Evolutionary conservation across 2,113 vertebrate genomes (phyloP), one percentile per base, ranked within the genome.

Genomic region (Circaetus cinerascens): DNA sequence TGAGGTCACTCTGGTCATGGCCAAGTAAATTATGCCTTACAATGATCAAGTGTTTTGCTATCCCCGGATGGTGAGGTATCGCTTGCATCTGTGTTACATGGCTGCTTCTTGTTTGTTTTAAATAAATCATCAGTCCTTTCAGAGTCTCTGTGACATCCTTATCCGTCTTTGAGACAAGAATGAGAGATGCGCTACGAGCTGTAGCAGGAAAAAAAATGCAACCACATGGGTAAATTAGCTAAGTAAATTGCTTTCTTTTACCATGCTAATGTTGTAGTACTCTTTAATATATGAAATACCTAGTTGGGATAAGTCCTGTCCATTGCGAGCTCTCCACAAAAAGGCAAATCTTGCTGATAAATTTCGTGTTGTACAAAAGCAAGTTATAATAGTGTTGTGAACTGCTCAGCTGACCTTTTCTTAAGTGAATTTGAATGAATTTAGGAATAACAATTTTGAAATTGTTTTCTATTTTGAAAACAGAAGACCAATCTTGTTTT

Each of bases 61-160:
- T 86, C 50, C 86, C 86, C 66, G 41, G 48, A 15, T 72, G 82
- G 50, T 5, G 63, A 88, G 72, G 55, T 51, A 38, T 88, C 5
- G 0, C 82, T 92, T 78, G 48, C 72, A 36, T 84, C 68, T 62
- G 0, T 71, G 72, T 76, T 66, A 32, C 13, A 2, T 55, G 41
- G 38, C 64, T 69, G 81, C 45, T 77, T 45, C 55, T 86, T 88
- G 59, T 90, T 79, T 60, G 48, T 18, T 66, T 53, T 95, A 86
- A 95, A 90, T 96, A 83, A 95, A 88, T 90, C 53, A 93, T 90
- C 57, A 45, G 82, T 10, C 57, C 41, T 73, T 69, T 40, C 80
- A 19, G 63, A 64, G 41, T 29, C 53, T 68, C 67, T 79, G 79
- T 60, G 82, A 76, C 72, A 36, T 62, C 69, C 56, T 38, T 63